Evolutionary conservation across 2,888 invertebrate species (phyloP).

Genomic region (Apodemia hepburni): DNA sequence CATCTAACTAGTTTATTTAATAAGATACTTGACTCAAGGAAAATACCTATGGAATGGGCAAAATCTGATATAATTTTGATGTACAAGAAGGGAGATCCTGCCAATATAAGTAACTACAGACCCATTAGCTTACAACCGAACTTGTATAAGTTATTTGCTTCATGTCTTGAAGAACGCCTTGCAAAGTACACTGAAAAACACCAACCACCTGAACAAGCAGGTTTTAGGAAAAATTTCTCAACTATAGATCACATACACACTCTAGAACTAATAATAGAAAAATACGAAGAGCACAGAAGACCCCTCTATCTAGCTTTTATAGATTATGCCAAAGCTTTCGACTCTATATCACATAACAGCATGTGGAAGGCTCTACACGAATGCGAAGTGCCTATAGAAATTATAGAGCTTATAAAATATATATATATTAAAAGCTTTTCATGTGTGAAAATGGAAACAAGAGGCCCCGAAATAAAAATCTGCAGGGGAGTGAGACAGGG

Average conservation of each 20-base stretch:
- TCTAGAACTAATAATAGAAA: not conserved
- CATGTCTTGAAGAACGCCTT: not conserved
- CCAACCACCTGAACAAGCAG: conserved; percentile 18
- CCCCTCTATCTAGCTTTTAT: not conserved
- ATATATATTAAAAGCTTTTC: not conserved
- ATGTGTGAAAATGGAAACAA: not conserved
- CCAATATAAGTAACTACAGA: not conserved
- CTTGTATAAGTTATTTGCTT: conserved; percentile 9
- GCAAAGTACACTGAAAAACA: not conserved
- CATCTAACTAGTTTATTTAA: no score
- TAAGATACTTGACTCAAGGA: no score
- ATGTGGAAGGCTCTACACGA: not conserved
- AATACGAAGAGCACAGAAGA: not conserved
- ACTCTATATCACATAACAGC: not conserved
- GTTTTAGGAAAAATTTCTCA: not conserved
- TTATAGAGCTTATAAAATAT: not conserved
- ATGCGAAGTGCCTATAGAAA: not conserved
- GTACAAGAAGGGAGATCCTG: no score
- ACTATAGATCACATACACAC: conserved; percentile 16
- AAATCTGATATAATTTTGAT: no score
- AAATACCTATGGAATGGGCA: no score
- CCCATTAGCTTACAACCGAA: conserved; percentile 11
- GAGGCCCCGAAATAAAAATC: not conserved
- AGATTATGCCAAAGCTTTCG: not conserved
- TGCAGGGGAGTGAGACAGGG: not conserved